Base-by-base conservation (phyloP, 2,888 invertebrate genomes). In the Ectemnius cavifrons region DNA sequence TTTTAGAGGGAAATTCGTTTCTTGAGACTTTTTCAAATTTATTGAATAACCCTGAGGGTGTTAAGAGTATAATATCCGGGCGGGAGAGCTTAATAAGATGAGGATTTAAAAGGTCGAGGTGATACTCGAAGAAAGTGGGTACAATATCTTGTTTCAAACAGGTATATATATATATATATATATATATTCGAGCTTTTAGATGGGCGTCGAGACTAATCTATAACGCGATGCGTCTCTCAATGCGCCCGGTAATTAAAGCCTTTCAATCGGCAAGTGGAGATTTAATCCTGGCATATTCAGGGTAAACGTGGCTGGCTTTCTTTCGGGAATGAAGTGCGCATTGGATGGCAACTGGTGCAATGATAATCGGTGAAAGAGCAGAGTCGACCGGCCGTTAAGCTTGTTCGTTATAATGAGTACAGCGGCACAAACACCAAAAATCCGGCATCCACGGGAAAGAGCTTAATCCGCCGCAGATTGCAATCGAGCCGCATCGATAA, bases 221-320 rank as follows among this genome's bases (percentile, higher is more conserved):
- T 37, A 8, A 11, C 37, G 37, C 8, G 37, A 37, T 37, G 37
- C 27, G 37, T 11, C 6, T 14, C 67, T 70, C 60, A 45, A 57
- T 28, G 11, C 20, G 46, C 11, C 37, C 20, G 46, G 20, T 45
- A 37, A 52, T 77, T 66, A 63, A 62, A 72, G 59, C 23, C 47
- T 4, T 60, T 77, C 66, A 77, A 77, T 77, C 67, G 52, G 18
- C 18, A 73, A 70, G 61, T 49, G 59, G 13, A 13, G 64, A 75
- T 75, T 75, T 65, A 67, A 71, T 75, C 64, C 37, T 37, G 8
- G 60, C 18, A 58, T 16, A 37, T n/a, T 20, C 46, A 52, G 52
- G 45, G 11, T 52, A 37, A 58, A 18, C 4, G 8, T 13, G 27
- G 57, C 0, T 11, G 56, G 37, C n/a, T 20, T 27, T 11, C n/a